A percentile compares a stretch with the other conserved stretches of the same genome.
Conservation (phyloP, 2,888 invertebrate species). For the Diarsia brunnea region DNA sequence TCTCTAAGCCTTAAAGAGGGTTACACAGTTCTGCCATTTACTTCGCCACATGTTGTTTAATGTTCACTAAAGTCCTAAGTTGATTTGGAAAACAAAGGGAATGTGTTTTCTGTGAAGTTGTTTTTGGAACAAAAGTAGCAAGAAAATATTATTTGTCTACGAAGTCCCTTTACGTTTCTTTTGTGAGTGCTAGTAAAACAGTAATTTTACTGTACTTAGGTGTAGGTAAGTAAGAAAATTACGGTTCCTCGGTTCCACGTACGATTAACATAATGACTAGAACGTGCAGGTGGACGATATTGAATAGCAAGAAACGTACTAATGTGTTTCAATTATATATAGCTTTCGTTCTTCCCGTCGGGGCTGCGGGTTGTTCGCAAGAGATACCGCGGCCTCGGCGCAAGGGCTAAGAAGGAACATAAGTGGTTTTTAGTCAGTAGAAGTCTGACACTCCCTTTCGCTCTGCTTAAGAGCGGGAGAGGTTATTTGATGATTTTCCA, state of each 20-base stretch:
- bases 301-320: slow-evolving; percentile 20
- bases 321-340: slow-evolving; percentile 28
- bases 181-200: not conserved
- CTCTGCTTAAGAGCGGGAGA: too few species aligned
- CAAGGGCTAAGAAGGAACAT: too few species aligned
- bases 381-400: too few species aligned
- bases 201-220: not conserved
- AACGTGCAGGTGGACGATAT: not conserved
- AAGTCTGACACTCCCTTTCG: too few species aligned
- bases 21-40: slow-evolving; percentile 27
- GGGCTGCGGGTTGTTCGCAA: too few species aligned
- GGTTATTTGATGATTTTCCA: too few species aligned
- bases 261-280: slow-evolving; percentile 20
- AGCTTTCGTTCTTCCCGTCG: slow-evolving; percentile 5
- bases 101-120: slow-evolving; percentile 21
- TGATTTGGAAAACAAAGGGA: slow-evolving; percentile 39
- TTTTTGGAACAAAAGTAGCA: not conserved
- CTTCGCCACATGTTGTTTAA: slow-evolving; percentile 35
- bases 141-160: slow-evolving; percentile 12
- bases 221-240: not conserved
- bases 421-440: too few species aligned
- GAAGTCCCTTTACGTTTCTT: slow-evolving; percentile 13
- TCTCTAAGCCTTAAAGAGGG: slow-evolving; percentile 26
- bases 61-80: slow-evolving; percentile 35
- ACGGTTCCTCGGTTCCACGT: not conserved